These are phyloP conservation scores for Synergus gifuensis DNA, from an alignment of 2,888 invertebrate genomes.

Conservation along the genomic window DNA sequence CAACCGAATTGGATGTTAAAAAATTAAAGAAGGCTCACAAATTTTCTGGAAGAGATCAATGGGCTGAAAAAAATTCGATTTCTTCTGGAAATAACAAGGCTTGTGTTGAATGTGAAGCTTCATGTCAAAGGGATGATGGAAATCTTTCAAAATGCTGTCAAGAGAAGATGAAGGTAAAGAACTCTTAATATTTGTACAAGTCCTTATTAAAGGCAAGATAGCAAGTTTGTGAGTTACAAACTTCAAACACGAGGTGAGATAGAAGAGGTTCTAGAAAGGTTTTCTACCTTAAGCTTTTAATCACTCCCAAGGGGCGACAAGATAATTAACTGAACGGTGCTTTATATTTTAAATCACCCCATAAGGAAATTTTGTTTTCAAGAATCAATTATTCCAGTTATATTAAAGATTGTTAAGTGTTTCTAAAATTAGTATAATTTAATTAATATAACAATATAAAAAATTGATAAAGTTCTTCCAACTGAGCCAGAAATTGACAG, in stretches of 20 bases:
- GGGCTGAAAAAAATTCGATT: not conserved
- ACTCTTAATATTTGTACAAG: conserved; percentile 16
- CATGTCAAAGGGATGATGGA: not conserved
- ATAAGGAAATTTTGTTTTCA: not conserved
- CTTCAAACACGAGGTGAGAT: not conserved
- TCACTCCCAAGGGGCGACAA: conserved; percentile 30
- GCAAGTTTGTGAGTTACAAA: conserved; percentile 31
- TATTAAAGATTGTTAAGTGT: not conserved
- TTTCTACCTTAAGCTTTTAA: conserved; percentile 24
- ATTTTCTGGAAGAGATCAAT: not conserved
- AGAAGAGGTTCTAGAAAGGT: conserved; percentile 32
- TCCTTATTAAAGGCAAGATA: conserved; percentile 27
- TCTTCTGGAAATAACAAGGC: not conserved
- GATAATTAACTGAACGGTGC: conserved; percentile 12
- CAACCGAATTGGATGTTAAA: not conserved
- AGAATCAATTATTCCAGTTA: not conserved
- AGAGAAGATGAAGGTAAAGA: conserved; percentile 24
- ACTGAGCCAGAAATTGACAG: not conserved
- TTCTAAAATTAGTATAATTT: not conserved
- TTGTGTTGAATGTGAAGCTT: not conserved
- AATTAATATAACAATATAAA: not conserved
- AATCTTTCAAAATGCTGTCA: conserved; percentile 27
- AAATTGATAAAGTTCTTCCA: not conserved
- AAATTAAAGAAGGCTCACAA: not conserved
- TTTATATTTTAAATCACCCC: not conserved